phyloP scores from a whole-genome alignment of 2,113 vertebrate species.

The Xenopus laevis region DNA sequence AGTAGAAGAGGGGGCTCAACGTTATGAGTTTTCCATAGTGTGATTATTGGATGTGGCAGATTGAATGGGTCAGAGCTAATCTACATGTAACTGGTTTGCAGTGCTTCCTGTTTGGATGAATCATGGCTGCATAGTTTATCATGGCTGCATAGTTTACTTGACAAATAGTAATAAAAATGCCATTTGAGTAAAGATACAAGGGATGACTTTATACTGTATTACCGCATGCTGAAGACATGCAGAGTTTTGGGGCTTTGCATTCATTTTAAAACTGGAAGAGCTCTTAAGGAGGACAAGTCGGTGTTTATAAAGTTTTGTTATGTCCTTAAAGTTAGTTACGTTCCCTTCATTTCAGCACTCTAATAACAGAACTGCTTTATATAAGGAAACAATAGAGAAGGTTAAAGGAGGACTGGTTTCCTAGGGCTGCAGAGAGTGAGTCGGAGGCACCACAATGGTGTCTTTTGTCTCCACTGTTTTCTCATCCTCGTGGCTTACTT shows the following conservation, averaged over 20 bases:
- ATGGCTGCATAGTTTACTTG: no score
- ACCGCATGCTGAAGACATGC: no score
- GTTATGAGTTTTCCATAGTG: no score
- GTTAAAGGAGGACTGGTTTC: conserved; percentile 15
- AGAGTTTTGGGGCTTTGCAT: background rate
- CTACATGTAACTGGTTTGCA: no score
- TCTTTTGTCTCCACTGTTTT: conserved; percentile 27
- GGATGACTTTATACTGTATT: no score
- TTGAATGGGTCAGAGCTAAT: no score
- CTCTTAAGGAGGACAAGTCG: background rate
- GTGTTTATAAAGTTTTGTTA: conserved; percentile 30
- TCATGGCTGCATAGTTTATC: no score
- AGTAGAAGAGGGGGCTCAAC: no score
- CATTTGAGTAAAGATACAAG: no score
- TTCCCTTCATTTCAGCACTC: conserved; percentile 28
- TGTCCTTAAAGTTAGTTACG: conserved; percentile 14
- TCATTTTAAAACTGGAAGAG: background rate
- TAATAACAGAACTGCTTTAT: conserved; percentile 27
- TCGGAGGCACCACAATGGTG: conserved; percentile 21
- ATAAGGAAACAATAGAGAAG: conserved; percentile 21
- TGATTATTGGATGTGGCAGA: no score
- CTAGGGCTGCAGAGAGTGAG: conserved; percentile 3
- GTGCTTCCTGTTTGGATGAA: no score
- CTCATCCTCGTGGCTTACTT: conserved; percentile 32
- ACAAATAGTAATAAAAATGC: no score